These are phyloP conservation scores for Drosophila histrio DNA, from an alignment of 2,888 invertebrate species.

Conservation along the genomic window DNA sequence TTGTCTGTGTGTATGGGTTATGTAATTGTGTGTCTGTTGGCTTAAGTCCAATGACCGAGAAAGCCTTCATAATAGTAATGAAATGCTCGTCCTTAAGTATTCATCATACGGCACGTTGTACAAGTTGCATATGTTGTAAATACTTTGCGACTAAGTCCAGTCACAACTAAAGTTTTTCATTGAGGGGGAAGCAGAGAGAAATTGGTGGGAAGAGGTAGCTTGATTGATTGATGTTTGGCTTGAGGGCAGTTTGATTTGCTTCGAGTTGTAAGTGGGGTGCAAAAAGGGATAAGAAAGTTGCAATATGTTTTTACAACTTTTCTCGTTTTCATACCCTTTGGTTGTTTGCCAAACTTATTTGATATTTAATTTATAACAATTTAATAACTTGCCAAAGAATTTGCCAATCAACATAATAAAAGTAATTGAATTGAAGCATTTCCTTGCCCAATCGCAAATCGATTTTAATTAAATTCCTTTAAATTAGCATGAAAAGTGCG, in stretches of 20 bases:
- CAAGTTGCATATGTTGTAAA: constrained; percentile 74
- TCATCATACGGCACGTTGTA: constrained; percentile 66
- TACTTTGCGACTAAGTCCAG: constrained; percentile 56
- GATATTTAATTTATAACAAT: constrained; percentile 56
- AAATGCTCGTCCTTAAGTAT: constrained; percentile 63
- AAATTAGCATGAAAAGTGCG: constrained; percentile 63
- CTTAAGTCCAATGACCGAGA: constrained; percentile 22
- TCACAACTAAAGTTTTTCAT: constrained; percentile 53
- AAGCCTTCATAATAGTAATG: constrained; percentile 63
- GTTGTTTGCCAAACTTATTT: constrained; percentile 56
- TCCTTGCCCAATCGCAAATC: not conserved
- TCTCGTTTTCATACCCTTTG: constrained; percentile 41
- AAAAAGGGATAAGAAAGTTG: constrained; percentile 66
- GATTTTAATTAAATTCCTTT: constrained; percentile 60
- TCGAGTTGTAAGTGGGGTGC: constrained; percentile 9
- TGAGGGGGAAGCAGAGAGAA: not conserved
- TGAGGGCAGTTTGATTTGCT: constrained; percentile 59
- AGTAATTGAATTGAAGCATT: constrained; percentile 35
- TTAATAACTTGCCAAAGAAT: constrained; percentile 47
- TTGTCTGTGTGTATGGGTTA: not conserved
- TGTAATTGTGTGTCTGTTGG: constrained; percentile 11
- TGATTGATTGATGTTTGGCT: constrained; percentile 74
- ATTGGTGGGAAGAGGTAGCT: constrained; percentile 7
- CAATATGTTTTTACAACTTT: constrained; percentile 69
- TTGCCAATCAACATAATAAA: constrained; percentile 38